phyloP scores from a whole-genome alignment of 2,113 vertebrate species.

The Tychaedon coryphoeus region DNA sequence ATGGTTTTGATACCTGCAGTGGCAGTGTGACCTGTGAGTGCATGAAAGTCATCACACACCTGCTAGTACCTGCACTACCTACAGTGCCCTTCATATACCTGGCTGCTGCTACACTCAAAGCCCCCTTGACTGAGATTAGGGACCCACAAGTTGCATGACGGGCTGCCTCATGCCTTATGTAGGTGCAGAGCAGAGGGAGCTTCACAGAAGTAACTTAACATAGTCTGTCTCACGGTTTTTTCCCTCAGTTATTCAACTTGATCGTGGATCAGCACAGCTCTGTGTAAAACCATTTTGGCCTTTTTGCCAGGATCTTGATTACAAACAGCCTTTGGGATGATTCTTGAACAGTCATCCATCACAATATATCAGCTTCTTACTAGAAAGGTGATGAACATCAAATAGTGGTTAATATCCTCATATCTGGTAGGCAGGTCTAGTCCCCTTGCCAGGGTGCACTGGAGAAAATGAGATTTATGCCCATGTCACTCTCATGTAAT shows the following conservation, averaged over 20 bases:
- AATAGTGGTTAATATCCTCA: not conserved
- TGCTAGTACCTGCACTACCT: rapidly evolving
- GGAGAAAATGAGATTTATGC: not conserved
- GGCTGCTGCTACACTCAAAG: not conserved
- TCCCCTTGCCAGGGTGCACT: not conserved
- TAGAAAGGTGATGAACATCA: not conserved
- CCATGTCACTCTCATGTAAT: not conserved
- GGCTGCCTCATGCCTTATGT: not conserved
- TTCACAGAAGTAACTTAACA: not conserved
- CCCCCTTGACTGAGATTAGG: not conserved
- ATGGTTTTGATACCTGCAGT: not conserved
- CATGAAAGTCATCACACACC: not conserved
- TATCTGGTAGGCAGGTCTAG: not conserved
- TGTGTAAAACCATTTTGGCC: not conserved
- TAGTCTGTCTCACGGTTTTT: not conserved
- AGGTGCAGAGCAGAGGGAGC: not conserved
- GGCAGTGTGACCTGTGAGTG: not conserved
- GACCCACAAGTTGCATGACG: not conserved
- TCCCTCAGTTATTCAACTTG: not conserved
- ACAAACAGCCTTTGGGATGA: not conserved
- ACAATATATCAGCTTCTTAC: not conserved
- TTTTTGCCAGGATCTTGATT: not conserved
- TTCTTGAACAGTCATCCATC: not conserved
- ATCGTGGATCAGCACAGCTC: not conserved
- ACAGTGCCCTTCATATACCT: not conserved